Evolutionary conservation across 2,797 vertebrate genomes (phyloP), one percentile per base, ranked within the genome.

Genomic region (Morus bassanus): DNA sequence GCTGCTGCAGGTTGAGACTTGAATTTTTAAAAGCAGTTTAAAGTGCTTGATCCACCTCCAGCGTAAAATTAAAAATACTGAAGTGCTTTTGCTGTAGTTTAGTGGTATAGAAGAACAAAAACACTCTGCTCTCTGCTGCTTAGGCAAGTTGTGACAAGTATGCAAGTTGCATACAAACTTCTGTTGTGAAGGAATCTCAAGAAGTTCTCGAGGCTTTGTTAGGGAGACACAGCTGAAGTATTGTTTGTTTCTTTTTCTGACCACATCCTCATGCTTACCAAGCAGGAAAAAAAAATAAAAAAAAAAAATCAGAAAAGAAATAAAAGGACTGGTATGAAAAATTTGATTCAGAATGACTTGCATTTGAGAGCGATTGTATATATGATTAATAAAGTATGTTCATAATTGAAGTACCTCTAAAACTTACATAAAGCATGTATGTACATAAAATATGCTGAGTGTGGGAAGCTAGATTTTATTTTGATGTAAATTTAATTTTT

Each of bases 111-210:
- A 57, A 89, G 85, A 90, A 88, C 57, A 88, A 75, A 92, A 94
- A 2, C 74, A 77, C 30, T 75, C 61, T 91, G 33, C 63, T 21
- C 30, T 72, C 61, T 91, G 33, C 63, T 24, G 27, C 43, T 94
- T 78, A 60, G 93, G 85, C 95, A 95, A 92, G 92, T 91, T 94
- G 81, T 65, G 91, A 88, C 96, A 96, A 86, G 94, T 48, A n/a
- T 61, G 57, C 70, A 56, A 77, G 68, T 61, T 88, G 48, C 69
- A 30, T 46, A 46, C 45, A 68, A 22, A 68, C 68, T 91, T 72
- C 18, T 82, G 5, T 74, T 76, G 35, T 46, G 54, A 70, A 82
- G 77, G 65, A 80, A 64, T 92, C 69, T 91, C 39, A n/a, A 53
- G 18, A 86, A 77, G 43, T 91, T 95, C 76, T 82, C 41, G 75